Evolutionary conservation across 1,140 invertebrate species (phyloP).

Genomic region (Caenorhabditis briggsae): DNA sequence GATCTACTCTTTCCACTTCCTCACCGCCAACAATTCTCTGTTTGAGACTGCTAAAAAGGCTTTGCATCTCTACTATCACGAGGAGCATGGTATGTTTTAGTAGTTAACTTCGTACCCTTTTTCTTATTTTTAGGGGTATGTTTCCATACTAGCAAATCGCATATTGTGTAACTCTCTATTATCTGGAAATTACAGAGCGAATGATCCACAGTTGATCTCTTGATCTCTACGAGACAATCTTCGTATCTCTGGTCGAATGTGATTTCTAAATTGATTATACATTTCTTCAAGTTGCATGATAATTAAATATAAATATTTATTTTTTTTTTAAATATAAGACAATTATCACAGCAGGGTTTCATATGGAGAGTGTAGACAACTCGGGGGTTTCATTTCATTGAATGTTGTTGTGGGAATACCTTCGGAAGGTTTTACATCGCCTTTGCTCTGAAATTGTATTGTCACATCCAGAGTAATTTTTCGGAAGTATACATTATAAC

Average conservation of each 20-base stretch:
- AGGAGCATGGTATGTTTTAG: background rate
- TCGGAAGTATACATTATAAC: too few relatives aligned
- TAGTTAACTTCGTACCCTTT: background rate
- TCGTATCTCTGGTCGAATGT: too few relatives aligned
- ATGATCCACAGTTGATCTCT: background rate
- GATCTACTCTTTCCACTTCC: background rate
- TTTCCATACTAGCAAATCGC: background rate
- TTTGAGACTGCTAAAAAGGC: background rate
- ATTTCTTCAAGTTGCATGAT: too few relatives aligned
- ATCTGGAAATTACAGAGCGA: conserved; percentile 19
- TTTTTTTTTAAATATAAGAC: too few relatives aligned
- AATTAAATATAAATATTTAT: too few relatives aligned
- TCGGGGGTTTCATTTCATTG: background rate
- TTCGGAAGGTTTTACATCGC: background rate
- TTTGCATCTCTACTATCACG: background rate
- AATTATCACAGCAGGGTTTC: conserved; percentile 20
- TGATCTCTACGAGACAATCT: too few relatives aligned
- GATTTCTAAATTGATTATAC: too few relatives aligned
- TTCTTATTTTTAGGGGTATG: background rate
- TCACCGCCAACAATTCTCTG: conserved; percentile 1
- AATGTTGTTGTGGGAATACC: background rate
- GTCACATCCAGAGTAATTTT: too few relatives aligned
- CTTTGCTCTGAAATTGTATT: background rate
- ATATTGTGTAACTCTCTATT: background rate
- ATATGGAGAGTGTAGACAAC: conserved; percentile 17